These are phyloP conservation scores for Pristionchus pacificus DNA, from an alignment of 1,140 invertebrate genomes.

Conservation along the genomic window DNA sequence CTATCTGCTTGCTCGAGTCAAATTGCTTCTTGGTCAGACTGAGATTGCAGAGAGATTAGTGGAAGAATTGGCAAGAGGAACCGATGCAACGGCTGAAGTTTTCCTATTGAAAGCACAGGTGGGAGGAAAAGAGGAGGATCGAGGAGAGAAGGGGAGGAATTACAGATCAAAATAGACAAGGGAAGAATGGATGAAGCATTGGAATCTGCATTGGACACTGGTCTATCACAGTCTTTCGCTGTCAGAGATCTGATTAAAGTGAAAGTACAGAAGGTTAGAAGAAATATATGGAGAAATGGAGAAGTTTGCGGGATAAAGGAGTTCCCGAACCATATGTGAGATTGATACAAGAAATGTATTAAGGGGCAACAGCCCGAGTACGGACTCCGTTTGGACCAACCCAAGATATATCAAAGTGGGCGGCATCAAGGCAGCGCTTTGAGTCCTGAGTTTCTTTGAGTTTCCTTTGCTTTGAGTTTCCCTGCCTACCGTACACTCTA, in stretches of 20 bases:
- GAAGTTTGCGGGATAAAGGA: too few relatives aligned
- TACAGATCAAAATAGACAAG: background rate
- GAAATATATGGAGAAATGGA: too few relatives aligned
- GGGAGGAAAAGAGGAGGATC: background rate
- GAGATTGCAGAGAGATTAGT: background rate
- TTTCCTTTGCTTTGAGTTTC: too few relatives aligned
- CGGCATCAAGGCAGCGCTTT: too few relatives aligned
- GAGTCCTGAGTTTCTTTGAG: too few relatives aligned
- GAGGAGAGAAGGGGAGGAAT: background rate
- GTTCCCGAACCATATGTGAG: too few relatives aligned
- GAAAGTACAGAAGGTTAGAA: background rate
- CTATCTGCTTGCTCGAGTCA: background rate
- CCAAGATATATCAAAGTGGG: too few relatives aligned
- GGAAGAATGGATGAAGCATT: background rate
- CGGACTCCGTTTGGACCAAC: too few relatives aligned
- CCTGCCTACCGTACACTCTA: too few relatives aligned
- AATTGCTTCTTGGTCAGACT: background rate
- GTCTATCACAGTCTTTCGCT: background rate
- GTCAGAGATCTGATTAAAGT: background rate
- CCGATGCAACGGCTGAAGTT: background rate
- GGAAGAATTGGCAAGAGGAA: background rate
- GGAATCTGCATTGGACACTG: background rate
- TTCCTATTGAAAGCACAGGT: background rate
- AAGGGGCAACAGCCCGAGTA: too few relatives aligned
- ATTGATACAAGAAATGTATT: too few relatives aligned